These are phyloP conservation scores for Onthophagus taurus DNA, from an alignment of 1,140 invertebrate species.

Conservation along the genomic window DNA sequence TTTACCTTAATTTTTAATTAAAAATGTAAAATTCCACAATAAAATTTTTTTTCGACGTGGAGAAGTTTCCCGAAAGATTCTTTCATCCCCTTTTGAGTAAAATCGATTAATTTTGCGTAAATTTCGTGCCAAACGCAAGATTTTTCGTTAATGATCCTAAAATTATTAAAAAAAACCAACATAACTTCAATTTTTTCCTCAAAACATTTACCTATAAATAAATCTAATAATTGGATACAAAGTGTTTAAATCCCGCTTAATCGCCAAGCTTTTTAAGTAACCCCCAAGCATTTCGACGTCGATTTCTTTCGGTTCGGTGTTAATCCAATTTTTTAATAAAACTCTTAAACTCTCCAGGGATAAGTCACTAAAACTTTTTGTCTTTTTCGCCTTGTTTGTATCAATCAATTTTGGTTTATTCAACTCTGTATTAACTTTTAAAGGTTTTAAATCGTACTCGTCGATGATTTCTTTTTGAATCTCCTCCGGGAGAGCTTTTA, in stretches of 20 bases:
- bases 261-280: constrained; percentile 33
- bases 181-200: background rate
- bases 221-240: constrained; percentile 34
- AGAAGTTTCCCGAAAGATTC: constrained; percentile 30
- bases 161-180: constrained; percentile 18
- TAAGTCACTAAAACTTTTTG: constrained; percentile 22
- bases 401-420: background rate
- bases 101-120: constrained; percentile 31
- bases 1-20: no score
- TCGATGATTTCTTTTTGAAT: constrained; percentile 52
- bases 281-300: constrained; percentile 38
- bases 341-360: constrained; percentile 30
- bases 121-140: constrained; percentile 36
- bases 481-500: constrained; percentile 50
- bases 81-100: constrained; percentile 35
- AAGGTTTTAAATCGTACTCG: constrained; percentile 38
- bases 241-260: constrained; percentile 29
- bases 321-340: constrained; percentile 38
- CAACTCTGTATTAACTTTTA: constrained; percentile 12
- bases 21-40: no score
- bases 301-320: constrained; percentile 31
- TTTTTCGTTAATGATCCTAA: constrained; percentile 28
- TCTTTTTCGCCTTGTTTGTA: constrained; percentile 7
- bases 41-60: constrained; percentile 14
- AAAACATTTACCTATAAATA: constrained; percentile 28